Evolutionary conservation across 2,797 vertebrate genomes (phyloP).

Genomic region (Enteromius anoplus): DNA sequence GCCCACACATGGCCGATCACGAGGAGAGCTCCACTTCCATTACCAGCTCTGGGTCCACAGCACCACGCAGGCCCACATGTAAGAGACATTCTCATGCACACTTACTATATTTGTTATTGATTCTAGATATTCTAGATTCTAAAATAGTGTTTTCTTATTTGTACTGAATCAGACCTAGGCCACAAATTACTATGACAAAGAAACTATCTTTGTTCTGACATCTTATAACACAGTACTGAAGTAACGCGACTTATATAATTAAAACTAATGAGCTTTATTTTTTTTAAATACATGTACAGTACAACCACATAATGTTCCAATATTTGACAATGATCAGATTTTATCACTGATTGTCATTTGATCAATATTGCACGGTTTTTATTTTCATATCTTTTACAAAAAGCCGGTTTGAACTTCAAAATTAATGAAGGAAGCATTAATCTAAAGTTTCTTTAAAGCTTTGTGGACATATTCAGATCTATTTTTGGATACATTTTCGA

Average conservation of each 20-base stretch:
- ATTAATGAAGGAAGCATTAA: background rate
- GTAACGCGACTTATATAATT: background rate
- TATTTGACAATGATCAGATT: background rate
- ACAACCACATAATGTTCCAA: background rate
- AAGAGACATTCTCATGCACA: conserved; percentile 63
- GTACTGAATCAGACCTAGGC: background rate
- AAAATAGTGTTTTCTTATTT: no score
- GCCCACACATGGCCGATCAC: conserved; percentile 78
- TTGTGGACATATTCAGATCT: background rate
- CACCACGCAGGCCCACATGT: conserved; percentile 91
- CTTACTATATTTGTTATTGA: background rate
- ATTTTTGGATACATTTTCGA: background rate
- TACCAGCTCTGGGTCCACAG: conserved; percentile 82
- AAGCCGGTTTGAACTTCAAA: background rate
- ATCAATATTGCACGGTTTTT: background rate
- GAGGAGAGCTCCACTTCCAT: conserved; percentile 93
- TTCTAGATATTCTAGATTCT: background rate
- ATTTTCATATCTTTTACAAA: background rate
- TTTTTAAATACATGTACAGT: background rate
- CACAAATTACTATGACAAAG: background rate
- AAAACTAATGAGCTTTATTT: background rate
- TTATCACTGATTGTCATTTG: background rate
- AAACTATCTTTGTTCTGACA: no score
- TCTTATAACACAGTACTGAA: background rate
- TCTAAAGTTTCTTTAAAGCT: background rate